Percentiles rank a stretch among this genome's conserved stretches.
Evolutionary conservation across 1,140 invertebrate species (phyloP).

Genomic region (Dendrolimus punctatus): DNA sequence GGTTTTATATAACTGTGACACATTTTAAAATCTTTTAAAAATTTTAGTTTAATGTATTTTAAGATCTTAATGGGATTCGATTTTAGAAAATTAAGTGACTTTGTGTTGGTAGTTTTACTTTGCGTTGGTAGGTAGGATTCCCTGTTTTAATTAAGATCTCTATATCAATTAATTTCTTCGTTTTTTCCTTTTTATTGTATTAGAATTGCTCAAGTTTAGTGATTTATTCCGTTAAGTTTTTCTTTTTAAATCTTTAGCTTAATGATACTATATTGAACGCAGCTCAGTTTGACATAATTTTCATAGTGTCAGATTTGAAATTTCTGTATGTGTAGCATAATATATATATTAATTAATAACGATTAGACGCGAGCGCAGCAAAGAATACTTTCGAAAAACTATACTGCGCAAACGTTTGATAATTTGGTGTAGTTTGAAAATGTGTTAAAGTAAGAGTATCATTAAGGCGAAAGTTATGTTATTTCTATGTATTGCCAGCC

Average conservation of each 20-base stretch:
- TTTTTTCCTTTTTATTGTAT: conserved; percentile 15
- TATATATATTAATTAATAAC: too few relatives aligned
- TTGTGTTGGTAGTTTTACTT: too few relatives aligned
- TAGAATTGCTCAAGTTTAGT: conserved; percentile 48
- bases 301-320: neutral
- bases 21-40: conserved; percentile 31
- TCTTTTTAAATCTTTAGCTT: conserved; percentile 14
- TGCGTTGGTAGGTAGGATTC: conserved; percentile 14
- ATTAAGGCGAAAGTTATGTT: conserved; percentile 23
- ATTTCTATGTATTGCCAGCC: conserved; percentile 18
- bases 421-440: too few relatives aligned
- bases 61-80: conserved; percentile 23
- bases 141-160: conserved; percentile 26
- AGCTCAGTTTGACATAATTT: conserved; percentile 1
- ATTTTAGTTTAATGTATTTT: conserved; percentile 30
- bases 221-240: conserved; percentile 27
- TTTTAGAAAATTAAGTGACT: conserved; percentile 24
- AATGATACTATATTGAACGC: conserved; percentile 7
- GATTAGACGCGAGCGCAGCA: too few relatives aligned
- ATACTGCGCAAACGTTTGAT: too few relatives aligned
- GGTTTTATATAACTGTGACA: conserved; percentile 35
- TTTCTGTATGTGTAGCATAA: too few relatives aligned
- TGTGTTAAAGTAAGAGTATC: too few relatives aligned
- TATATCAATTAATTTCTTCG: conserved; percentile 43
- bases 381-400: too few relatives aligned